phyloP scores from a whole-genome alignment of 1,140 invertebrate genomes.

The Drosophila pruinosa region DNA sequence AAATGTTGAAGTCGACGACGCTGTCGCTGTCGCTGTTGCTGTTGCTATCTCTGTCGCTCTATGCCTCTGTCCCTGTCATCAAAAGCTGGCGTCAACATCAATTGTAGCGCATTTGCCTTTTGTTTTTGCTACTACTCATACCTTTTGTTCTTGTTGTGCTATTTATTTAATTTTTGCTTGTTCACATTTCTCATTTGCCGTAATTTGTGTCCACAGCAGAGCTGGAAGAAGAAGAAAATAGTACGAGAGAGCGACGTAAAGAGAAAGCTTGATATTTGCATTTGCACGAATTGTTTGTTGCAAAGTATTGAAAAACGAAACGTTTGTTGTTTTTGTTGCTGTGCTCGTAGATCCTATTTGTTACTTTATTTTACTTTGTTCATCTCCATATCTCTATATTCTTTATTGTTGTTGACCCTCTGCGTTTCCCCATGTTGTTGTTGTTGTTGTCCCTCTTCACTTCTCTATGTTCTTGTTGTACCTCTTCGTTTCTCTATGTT shows the following conservation, averaged over 20 bases:
- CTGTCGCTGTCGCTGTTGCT: background rate
- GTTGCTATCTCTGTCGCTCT: background rate
- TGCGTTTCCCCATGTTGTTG: background rate
- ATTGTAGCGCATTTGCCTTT: conserved; percentile 33
- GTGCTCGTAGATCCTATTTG: too few relatives aligned
- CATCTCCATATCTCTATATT: background rate
- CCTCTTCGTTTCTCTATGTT: background rate
- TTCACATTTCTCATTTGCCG: conserved; percentile 62
- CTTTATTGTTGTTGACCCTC: too few relatives aligned
- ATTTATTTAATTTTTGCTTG: conserved; percentile 69
- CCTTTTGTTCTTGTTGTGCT: conserved; percentile 24
- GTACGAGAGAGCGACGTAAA: background rate
- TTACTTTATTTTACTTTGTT: too few relatives aligned
- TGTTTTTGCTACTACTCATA: conserved; percentile 32
- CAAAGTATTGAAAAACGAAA: conserved; percentile 14
- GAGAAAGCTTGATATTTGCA: conserved; percentile 1
- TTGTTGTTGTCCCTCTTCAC: background rate
- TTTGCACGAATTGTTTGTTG: background rate
- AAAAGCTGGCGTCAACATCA: conserved; percentile 1
- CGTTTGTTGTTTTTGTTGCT: conserved; percentile 1
- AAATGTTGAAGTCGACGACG: background rate
- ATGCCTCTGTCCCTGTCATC: too few relatives aligned
- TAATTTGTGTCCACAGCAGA: conserved; percentile 59
- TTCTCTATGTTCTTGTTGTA: background rate
- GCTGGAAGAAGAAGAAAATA: background rate